Evolutionary conservation across 1,140 invertebrate genomes (phyloP).

Genomic region (Caenorhabditis inopinata): DNA sequence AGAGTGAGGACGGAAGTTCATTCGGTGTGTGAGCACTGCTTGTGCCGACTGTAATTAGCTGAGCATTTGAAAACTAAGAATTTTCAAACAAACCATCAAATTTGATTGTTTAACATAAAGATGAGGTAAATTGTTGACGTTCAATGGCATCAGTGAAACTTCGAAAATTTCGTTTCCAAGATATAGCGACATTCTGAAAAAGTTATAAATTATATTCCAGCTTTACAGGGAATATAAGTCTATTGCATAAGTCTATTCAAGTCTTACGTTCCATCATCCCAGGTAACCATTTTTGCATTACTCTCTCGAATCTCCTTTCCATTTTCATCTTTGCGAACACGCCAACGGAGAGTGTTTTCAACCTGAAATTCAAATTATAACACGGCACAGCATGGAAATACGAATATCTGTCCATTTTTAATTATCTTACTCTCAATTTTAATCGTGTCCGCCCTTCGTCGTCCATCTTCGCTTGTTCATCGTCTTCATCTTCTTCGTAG

Average conservation of each 20-base stretch:
- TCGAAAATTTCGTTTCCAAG: constrained; percentile 96
- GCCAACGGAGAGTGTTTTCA: constrained; percentile 96
- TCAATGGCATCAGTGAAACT: constrained; percentile 86
- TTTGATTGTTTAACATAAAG: constrained; percentile 80
- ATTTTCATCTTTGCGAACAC: constrained; percentile 80
- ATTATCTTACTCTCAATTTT: constrained; percentile 68
- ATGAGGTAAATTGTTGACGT: constrained; percentile 80
- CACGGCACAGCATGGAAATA: not conserved
- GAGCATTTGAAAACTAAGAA: constrained; percentile 67
- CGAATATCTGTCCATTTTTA: not conserved
- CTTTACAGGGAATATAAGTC: no score
- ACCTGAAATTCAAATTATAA: constrained; percentile 73
- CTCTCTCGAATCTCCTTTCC: constrained; percentile 84
- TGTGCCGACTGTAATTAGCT: constrained; percentile 96
- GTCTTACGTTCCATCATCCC: constrained; percentile 83
- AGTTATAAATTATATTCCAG: no score
- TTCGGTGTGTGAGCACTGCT: constrained; percentile 90
- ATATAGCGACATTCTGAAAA: constrained; percentile 85
- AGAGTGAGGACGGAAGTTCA: constrained; percentile 78
- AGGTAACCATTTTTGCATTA: constrained; percentile 89
- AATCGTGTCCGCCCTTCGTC: constrained; percentile 83
- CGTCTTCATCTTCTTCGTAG: constrained; percentile 98
- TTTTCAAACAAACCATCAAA: not conserved
- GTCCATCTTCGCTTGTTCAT: constrained; percentile 78
- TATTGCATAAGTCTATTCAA: not conserved